Percentiles rank a stretch among this genome's conserved stretches.
phyloP scores from a whole-genome alignment of 2,797 vertebrate species.

The Clarias laeviceps region DNA sequence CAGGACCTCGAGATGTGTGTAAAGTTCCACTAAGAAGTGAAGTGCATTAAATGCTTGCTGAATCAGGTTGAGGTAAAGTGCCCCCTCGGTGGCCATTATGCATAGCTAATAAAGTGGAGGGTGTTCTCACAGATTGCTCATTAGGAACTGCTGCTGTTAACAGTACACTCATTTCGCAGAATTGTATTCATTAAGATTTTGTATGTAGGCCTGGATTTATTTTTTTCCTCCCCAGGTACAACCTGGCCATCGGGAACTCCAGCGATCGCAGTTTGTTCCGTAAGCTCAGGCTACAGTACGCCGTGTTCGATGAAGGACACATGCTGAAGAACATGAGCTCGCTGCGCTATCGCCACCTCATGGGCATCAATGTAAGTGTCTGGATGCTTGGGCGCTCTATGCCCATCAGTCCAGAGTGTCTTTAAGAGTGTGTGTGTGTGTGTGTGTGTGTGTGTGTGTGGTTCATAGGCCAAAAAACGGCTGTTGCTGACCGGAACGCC shows the following conservation, averaged over 20 bases:
- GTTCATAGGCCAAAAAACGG: conserved; percentile 79
- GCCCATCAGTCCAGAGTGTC: too few relatives aligned
- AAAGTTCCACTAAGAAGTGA: neutral
- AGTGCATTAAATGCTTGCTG: conserved; percentile 39
- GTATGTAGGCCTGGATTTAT: neutral
- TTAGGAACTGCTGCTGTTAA: conserved; percentile 53
- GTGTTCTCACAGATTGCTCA: conserved; percentile 67
- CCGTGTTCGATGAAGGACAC: conserved; percentile 82
- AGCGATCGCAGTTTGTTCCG: conserved; percentile 82
- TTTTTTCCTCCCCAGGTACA: conserved; percentile 72
- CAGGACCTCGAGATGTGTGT: conserved; percentile 27
- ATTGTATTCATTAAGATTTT: neutral
- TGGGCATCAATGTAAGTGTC: conserved; percentile 77
- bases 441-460: neutral
- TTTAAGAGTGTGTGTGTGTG: neutral
- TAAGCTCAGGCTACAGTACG: conserved; percentile 78
- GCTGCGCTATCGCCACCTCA: conserved; percentile 79
- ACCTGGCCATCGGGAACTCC: conserved; percentile 80
- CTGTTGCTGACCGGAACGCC: conserved; percentile 85
- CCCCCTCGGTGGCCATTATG: conserved; percentile 75
- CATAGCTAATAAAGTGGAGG: conserved; percentile 70
- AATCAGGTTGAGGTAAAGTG: conserved; percentile 75
- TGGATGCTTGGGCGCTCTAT: neutral
- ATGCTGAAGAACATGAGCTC: conserved; percentile 86
- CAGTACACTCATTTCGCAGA: neutral